These are phyloP conservation scores for Neoitamus cyanurus DNA, from an alignment of 2,888 invertebrate species.

Conservation along the genomic window DNA sequence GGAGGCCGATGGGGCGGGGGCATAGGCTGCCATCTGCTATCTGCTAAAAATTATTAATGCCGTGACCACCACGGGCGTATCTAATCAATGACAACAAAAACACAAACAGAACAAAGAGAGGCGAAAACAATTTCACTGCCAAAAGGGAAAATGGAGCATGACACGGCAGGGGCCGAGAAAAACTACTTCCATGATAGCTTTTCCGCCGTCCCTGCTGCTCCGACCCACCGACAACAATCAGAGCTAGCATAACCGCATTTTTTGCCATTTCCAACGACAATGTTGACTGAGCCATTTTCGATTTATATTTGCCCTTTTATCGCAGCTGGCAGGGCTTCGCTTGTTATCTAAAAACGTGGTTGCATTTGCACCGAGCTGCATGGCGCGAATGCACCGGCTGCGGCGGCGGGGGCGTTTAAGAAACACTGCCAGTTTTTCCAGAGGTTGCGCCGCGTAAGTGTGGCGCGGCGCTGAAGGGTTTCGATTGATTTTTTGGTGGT, in stretches of 20 bases:
- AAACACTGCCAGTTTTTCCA: not conserved
- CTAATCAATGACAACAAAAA: not conserved
- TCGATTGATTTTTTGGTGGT: not conserved
- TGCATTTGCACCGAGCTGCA: not conserved
- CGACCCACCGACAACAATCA: not conserved
- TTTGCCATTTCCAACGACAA: not conserved
- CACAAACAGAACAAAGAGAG: not conserved
- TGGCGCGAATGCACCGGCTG: not conserved
- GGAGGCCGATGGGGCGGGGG: not conserved
- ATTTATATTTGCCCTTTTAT: not conserved
- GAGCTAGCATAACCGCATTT: not conserved
- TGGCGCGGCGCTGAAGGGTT: not conserved
- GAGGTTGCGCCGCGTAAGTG: not conserved
- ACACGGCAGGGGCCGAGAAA: not conserved
- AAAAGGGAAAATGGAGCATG: constrained; percentile 1
- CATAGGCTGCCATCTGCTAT: not conserved
- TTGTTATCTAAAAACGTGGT: not conserved
- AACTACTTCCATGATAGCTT: not conserved
- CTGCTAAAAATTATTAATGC: not conserved
- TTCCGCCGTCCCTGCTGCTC: not conserved
- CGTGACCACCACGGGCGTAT: not conserved
- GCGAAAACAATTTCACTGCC: not conserved
- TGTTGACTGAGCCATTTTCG: not conserved
- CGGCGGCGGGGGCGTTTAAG: not conserved
- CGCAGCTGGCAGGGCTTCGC: not conserved